These are phyloP conservation scores for Hapalemur alaotrensis DNA, from an alignment of 2,797 vertebrate genomes.

Conservation along the genomic window DNA sequence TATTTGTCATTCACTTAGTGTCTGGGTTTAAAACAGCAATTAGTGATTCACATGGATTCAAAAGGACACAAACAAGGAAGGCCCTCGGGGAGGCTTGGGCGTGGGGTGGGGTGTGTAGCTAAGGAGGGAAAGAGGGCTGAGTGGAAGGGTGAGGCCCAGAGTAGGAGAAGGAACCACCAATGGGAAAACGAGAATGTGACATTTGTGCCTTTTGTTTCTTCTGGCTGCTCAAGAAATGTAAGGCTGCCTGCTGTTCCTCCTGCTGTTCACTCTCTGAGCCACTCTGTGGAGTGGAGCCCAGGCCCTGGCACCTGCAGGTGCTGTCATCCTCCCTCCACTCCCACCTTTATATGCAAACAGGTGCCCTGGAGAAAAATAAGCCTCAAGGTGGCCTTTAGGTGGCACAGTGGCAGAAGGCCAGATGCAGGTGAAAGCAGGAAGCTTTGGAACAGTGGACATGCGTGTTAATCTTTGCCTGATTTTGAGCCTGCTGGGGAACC, in stretches of 20 bases:
- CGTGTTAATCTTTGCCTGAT: background rate
- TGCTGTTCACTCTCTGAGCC: background rate
- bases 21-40: slow-evolving; percentile 55
- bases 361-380: background rate
- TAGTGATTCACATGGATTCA: slow-evolving; percentile 53
- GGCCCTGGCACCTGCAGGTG: background rate
- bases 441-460: background rate
- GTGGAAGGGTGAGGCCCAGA: slow-evolving; percentile 10
- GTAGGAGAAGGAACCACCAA: background rate
- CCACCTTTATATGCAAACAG: background rate
- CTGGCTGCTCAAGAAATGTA: slow-evolving; percentile 2
- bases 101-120: background rate
- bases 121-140: background rate
- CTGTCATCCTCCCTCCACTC: background rate
- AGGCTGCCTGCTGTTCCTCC: background rate
- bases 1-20: slow-evolving; percentile 5
- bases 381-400: background rate
- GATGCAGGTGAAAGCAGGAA: background rate
- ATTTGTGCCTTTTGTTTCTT: slow-evolving; percentile 63
- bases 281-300: background rate
- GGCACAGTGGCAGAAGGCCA: background rate
- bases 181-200: slow-evolving; percentile 17
- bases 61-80: slow-evolving; percentile 1
- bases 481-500: background rate
- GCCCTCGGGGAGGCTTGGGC: background rate